Evolutionary conservation across 2,888 invertebrate genomes (phyloP).

Genomic region (Eristalis tenax): DNA sequence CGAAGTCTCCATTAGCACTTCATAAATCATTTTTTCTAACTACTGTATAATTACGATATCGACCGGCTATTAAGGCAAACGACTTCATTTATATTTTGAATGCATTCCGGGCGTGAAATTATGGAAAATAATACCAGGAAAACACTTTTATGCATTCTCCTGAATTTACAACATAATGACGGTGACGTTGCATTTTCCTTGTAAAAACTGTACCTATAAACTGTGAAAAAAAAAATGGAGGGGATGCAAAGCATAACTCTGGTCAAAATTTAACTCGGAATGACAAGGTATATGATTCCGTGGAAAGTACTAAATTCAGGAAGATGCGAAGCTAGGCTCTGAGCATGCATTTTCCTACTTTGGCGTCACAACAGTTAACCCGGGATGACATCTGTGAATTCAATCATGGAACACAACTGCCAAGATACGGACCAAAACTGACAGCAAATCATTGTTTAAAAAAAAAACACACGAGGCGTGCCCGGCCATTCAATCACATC

Average conservation of each 20-base stretch:
- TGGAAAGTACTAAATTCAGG: neutral
- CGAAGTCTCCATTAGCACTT: neutral
- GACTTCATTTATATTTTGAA: neutral
- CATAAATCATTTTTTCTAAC: neutral
- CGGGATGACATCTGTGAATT: neutral
- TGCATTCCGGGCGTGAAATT: neutral
- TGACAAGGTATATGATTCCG: neutral
- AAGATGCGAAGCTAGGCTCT: neutral
- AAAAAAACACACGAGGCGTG: neutral
- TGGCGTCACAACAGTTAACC: neutral
- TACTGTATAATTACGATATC: neutral
- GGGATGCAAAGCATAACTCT: neutral
- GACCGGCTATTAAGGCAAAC: neutral
- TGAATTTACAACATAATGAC: neutral
- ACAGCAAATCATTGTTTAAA: neutral
- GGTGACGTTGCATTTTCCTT: neutral
- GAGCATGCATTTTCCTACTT: neutral
- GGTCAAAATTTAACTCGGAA: no score
- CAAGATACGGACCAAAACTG: neutral
- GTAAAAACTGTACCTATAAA: no score
- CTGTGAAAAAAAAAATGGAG: no score
- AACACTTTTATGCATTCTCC: neutral
- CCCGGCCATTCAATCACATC: neutral
- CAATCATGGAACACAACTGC: neutral
- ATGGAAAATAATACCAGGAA: neutral